Base-by-base conservation (phyloP, 2,888 invertebrate genomes). In the Atethmia centrago region DNA sequence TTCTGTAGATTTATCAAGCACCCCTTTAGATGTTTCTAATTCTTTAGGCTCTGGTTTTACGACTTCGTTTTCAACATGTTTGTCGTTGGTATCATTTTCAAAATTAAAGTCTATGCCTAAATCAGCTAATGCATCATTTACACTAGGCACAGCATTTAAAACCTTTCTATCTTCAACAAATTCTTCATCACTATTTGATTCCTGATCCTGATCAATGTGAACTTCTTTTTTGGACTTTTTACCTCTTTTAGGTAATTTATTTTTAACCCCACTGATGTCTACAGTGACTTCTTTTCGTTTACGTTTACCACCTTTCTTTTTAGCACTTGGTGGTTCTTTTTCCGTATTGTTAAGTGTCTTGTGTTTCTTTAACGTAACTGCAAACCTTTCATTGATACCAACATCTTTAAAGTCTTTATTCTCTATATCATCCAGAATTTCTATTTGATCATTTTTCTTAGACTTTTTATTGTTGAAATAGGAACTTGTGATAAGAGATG, bases 401-500 rank as follows among this genome's bases (percentile, higher is more conserved):
- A 67, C 80, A 68, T 85, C 83, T 77, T 82, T 82, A 61, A 80
- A 68, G 1, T 84, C 74, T 74, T 84, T 83, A 55, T 85, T 73
- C 25, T 87, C 87, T 28, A 85, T 83, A 69, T 85, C 86, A 47
- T 88, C 76, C n/a, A 73, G 72, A 58, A 63, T 76, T 31, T 79
- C 65, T 53, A 49, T 47, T 63, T 72, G 70, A 70, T 86, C 55
- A 66, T 82, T 66, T 74, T 87, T 68, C 55, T 86, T 87, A 10
- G 67, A 74, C 56, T 88, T 93, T 67, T 92, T 91, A 58, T 88
- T 89, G 75, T 94, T 93, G 79, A 96, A 96, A 89, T 96, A 96
- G 14, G 95, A 94, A 87, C 96, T 96, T 68, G 96, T 96, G 12
- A 96, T 92, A n/a, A 96, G 80, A 12, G 95, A 91, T 0, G 94